Percentiles rank a stretch among this genome's conserved stretches.
phyloP scores from a whole-genome alignment of 2,888 invertebrate species.

The Apotomis betuletana region DNA sequence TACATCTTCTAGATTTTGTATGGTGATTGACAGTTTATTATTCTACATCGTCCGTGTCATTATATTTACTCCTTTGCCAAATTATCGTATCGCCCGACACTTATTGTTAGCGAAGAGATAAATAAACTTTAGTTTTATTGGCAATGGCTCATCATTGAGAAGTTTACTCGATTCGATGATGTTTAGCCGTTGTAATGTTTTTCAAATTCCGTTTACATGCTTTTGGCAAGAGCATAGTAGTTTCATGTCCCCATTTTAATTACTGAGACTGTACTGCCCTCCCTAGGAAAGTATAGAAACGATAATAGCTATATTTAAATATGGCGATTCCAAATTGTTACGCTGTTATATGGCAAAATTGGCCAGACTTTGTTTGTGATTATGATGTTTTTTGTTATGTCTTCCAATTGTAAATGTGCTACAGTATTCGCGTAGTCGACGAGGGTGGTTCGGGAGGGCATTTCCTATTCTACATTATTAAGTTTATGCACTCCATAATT shows the following conservation, averaged over 20 bases:
- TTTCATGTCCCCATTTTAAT: constrained; percentile 33
- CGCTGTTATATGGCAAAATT: constrained; percentile 24
- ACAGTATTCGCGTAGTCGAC: constrained; percentile 65
- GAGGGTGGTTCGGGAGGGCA: constrained; percentile 69
- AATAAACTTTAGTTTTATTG: constrained; percentile 19
- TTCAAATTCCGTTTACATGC: constrained; percentile 7
- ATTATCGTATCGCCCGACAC: constrained; percentile 8
- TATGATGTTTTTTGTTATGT: constrained; percentile 50
- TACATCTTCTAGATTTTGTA: background rate
- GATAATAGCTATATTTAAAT: constrained; percentile 27
- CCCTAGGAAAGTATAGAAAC: constrained; percentile 44
- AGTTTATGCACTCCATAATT: constrained; percentile 77
- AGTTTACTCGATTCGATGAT: constrained; percentile 18
- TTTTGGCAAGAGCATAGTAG: constrained; percentile 36
- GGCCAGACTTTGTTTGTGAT: constrained; percentile 40
- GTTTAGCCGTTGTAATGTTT: constrained; percentile 23
- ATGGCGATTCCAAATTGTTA: constrained; percentile 39
- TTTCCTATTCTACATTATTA: constrained; percentile 79
- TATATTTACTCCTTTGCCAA: constrained; percentile 27
- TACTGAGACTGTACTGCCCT: constrained; percentile 59
- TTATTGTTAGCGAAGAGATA: constrained; percentile 6
- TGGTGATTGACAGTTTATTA: background rate
- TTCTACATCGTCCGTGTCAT: background rate
- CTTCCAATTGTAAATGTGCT: constrained; percentile 61
- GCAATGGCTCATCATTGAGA: constrained; percentile 4